Evolutionary conservation across 1,140 invertebrate genomes (phyloP), one percentile per base, ranked within the genome.

Genomic region (Hesperophylax magnus): DNA sequence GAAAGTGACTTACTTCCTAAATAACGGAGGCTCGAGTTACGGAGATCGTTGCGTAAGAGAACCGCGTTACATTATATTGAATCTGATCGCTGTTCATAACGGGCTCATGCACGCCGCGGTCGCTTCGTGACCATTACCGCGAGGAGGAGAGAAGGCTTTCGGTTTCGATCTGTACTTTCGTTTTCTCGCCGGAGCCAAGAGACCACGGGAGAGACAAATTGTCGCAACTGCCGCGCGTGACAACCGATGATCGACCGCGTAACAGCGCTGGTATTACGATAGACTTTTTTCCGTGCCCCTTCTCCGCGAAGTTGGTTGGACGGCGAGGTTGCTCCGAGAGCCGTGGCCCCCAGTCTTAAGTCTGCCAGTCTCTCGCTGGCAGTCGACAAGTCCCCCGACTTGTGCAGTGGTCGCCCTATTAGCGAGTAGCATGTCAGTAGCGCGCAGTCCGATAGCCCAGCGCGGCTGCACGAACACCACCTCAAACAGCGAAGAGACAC

Each of bases 151-250:
- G 63, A 67, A 67, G 63, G 63, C 63, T 67, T 67, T 67, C 63
- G 11, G 24, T 67, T 67, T 67, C 63, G 24, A 67, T 67, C 63
- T 67, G 63, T 27, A 67, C 63, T 67, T 67, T 67, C 63, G 17
- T 67, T 67, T 67, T 67, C 63, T 67, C 58, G 20, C 63, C 63
- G 27, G 61, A 22, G 39, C 39, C 39, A 14, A 47, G 39, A 47
- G 39, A 47, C 39, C 39, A 14, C 39, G 39, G 11, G 63, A 67
- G 63, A 65, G 6, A 24, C 7, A 17, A 27, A 27, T 27, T 27
- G 61, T 58, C 56, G 56, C 56, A 22, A 58, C 39, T 11, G 56
- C 58, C 24, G 58, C 58, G 58, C 58, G 58, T 61, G 58, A 61
- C 58, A 61, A 20, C 58, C 18, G 39, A 47, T 47, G 39, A 47